Percentiles rank a stretch among this genome's conserved stretches.
These are phyloP conservation scores for Leptinotarsa tumamoca DNA, from an alignment of 2,888 invertebrate genomes.

Conservation along the genomic window DNA sequence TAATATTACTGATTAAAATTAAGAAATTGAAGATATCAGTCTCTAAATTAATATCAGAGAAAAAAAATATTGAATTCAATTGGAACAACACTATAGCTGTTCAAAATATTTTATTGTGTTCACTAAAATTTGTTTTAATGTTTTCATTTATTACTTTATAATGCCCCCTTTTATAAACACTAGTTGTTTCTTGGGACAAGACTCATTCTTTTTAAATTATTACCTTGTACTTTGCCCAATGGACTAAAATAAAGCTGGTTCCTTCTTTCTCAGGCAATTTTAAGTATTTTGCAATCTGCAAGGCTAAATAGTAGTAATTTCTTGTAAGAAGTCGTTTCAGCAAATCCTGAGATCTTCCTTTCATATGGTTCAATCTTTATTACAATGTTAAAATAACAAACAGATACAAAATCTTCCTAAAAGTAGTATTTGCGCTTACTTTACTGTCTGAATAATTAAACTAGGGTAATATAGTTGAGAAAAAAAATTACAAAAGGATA, in stretches of 20 bases:
- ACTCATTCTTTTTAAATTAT: conserved; percentile 23
- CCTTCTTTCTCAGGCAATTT: conserved; percentile 84
- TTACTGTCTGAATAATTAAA: not conserved
- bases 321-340: conserved; percentile 90
- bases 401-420: not conserved
- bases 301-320: conserved; percentile 89
- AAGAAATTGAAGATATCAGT: too few relatives aligned
- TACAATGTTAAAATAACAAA: not conserved
- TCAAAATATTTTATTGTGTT: too few relatives aligned
- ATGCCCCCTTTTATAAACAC: too few relatives aligned
- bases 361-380: conserved; percentile 52
- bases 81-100: too few relatives aligned
- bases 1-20: too few relatives aligned
- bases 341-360: conserved; percentile 63
- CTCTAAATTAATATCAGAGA: too few relatives aligned
- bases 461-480: not conserved
- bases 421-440: not conserved
- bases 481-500: conserved; percentile 72
- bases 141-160: not conserved
- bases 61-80: too few relatives aligned
- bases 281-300: conserved; percentile 89
- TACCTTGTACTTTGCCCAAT: conserved; percentile 98
- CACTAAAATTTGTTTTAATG: too few relatives aligned
- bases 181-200: too few relatives aligned
- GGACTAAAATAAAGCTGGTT: conserved; percentile 87